Evolutionary conservation across 1,140 invertebrate genomes (phyloP).

Genomic region (Drosophila bipectinata): DNA sequence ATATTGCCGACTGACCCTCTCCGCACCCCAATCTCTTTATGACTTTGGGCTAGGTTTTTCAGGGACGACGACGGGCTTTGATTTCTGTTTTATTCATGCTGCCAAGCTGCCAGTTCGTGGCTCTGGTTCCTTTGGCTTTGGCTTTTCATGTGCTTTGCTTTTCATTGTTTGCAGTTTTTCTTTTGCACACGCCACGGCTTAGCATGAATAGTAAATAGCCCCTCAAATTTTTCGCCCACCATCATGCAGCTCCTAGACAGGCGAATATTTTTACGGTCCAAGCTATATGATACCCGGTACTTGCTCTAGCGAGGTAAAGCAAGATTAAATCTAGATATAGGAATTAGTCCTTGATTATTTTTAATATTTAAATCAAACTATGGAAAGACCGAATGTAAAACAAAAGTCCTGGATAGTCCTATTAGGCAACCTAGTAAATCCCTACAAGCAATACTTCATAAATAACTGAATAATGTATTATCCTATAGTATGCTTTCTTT

Average conservation of each 20-base stretch:
- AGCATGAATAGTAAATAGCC: conserved; percentile 79
- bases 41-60: conserved; percentile 57
- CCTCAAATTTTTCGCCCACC: conserved; percentile 1
- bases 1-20: neutral
- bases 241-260: conserved; percentile 15
- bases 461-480: neutral
- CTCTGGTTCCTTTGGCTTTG: conserved; percentile 29
- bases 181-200: conserved; percentile 72
- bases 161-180: conserved; percentile 75
- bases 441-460: neutral
- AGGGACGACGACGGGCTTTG: conserved; percentile 49
- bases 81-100: conserved; percentile 76
- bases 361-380: too few relatives aligned
- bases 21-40: conserved; percentile 23
- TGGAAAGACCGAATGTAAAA: neutral
- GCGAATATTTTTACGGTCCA: neutral
- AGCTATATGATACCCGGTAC: conserved; percentile 12
- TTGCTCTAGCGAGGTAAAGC: neutral
- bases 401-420: neutral
- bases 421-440: neutral
- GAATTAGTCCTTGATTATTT: too few relatives aligned
- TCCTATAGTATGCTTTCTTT: neutral
- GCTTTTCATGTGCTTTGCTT: conserved; percentile 58
- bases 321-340: too few relatives aligned
- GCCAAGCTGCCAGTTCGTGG: conserved; percentile 41